Base-by-base conservation (phyloP, 2,888 invertebrate genomes). In the Omphaloscelis lunosa region DNA sequence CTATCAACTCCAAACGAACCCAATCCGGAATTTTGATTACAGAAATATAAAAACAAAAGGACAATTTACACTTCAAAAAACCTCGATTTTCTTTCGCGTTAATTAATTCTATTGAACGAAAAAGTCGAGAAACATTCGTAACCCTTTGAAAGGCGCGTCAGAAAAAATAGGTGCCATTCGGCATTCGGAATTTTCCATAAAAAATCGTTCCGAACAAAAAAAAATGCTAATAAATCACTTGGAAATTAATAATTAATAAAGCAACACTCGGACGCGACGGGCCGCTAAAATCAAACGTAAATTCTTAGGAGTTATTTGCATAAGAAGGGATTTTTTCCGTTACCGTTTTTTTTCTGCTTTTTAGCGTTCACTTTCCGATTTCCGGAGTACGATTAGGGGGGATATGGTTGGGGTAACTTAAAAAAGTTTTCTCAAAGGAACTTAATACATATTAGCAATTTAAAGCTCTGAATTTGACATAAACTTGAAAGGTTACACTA, bases 161-260 rank as follows among this genome's bases (percentile, higher is more conserved):
- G 89, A 91, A 84, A 78, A 83, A 83, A 74, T 83, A 58, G 66
- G 69, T 80, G 76, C 77, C 81, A 77, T 81, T 80, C 77, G 63
- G 82, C 82, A 84, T 81, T 58, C 48, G 45, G 29, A 78, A 84
- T 78, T 94, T 94, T 94, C 94, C 93, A 93, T 93, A 93, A 92
- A 91, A 93, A 92, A 91, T 92, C 91, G 87, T 84, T 84, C 75
- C 77, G 75, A 65, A 81, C 72, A 75, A 86, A 88, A 86, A 90
- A 90, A 91, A 90, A 91, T 90, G 91, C 90, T 94, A 94, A 96
- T 96, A 96, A 96, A 96, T 96, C 96, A 96, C 94, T 95, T 91
- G 93, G 86, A 91, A 96, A 96, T 96, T 96, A 96, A 96, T 96
- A 96, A 96, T 96, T 95, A 95, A 95, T 95, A 93, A 88, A 87